phyloP scores from a whole-genome alignment of 2,888 invertebrate species.

The Ecliptopera silaceata region DNA sequence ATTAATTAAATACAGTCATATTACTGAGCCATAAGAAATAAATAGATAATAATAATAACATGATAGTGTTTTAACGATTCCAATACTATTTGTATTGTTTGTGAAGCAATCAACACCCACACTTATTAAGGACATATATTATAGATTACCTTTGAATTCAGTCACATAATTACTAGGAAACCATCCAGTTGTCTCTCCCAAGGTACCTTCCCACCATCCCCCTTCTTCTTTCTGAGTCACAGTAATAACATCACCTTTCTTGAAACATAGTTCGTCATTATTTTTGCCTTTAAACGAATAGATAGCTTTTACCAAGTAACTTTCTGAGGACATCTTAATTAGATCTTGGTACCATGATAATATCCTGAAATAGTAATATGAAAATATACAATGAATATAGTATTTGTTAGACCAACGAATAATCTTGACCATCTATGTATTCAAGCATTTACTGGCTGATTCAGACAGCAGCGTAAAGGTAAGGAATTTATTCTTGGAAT shows the following conservation, averaged over 20 bases:
- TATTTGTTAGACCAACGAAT: not conserved
- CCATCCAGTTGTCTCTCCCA: conserved; percentile 98
- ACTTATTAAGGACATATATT: not conserved
- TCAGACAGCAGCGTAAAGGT: conserved; percentile 11
- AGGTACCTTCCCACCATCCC: conserved; percentile 99
- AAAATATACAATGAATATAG: not conserved
- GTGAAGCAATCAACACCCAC: not conserved
- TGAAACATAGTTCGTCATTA: conserved; percentile 98
- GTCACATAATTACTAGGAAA: conserved; percentile 99
- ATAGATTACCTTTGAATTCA: conserved; percentile 87
- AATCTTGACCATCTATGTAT: not conserved
- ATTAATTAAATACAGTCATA: too few species aligned
- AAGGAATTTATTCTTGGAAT: conserved; percentile 39
- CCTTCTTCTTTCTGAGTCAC: conserved; percentile 98
- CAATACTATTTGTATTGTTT: too few species aligned
- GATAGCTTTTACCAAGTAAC: conserved; percentile 92
- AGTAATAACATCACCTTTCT: conserved; percentile 97
- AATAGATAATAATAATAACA: too few species aligned
- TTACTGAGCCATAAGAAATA: too few species aligned
- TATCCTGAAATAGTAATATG: conserved; percentile 21
- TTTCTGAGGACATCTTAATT: conserved; percentile 82
- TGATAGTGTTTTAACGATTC: too few species aligned
- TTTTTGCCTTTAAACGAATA: conserved; percentile 97
- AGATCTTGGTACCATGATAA: conserved; percentile 61
- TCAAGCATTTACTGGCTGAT: not conserved